A percentile compares a stretch with the other conserved stretches of the same genome.
phyloP scores from a whole-genome alignment of 2,113 vertebrate genomes.

The Erythrolamprus reginae region DNA sequence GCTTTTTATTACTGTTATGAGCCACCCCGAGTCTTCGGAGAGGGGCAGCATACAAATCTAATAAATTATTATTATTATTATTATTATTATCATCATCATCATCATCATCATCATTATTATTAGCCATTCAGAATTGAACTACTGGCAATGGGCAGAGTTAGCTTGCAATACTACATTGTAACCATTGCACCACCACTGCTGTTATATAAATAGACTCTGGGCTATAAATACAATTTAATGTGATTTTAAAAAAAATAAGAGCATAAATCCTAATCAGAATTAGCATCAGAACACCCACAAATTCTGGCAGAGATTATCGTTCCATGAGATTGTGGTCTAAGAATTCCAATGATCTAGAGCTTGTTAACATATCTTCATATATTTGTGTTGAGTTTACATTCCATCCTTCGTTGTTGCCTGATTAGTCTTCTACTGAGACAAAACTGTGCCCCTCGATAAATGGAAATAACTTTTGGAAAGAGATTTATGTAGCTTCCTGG shows the following conservation, averaged over 20 bases:
- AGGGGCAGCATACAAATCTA: too few relatives aligned
- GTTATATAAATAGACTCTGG: not conserved
- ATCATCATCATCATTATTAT: too few relatives aligned
- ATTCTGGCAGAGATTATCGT: not conserved
- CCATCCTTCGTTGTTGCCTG: not conserved
- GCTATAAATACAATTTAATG: not conserved
- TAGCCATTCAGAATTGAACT: not conserved
- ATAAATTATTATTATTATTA: too few relatives aligned
- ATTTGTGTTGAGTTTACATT: not conserved
- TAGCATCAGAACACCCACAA: not conserved
- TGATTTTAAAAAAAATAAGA: not conserved
- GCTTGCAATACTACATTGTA: not conserved
- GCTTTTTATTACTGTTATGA: too few relatives aligned
- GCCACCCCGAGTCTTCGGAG: too few relatives aligned
- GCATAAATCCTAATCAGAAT: not conserved
- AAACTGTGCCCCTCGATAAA: not conserved
- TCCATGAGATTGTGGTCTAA: not conserved
- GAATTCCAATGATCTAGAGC: not conserved
- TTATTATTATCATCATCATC: too few relatives aligned
- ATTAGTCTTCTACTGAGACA: not conserved
- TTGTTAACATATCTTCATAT: not conserved
- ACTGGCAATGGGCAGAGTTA: not conserved
- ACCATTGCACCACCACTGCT: not conserved
- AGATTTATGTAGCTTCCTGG: not conserved
- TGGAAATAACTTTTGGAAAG: not conserved